A percentile compares a stretch with the other conserved stretches of the same genome.
phyloP scores from a whole-genome alignment of 1,140 invertebrate genomes.

The Pseudobourletiella spinata region DNA sequence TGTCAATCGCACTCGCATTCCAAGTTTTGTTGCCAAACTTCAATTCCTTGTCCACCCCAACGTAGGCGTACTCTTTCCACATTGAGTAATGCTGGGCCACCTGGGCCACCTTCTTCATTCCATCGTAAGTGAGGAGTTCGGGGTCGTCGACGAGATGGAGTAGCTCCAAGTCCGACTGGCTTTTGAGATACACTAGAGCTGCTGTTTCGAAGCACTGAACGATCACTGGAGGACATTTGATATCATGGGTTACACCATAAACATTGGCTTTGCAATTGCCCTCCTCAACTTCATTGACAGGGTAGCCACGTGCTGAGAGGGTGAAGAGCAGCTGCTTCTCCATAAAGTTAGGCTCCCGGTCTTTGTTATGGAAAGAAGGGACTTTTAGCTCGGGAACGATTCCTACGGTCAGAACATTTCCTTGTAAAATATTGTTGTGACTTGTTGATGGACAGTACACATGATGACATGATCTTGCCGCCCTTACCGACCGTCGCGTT shows the following conservation, averaged over 20 bases:
- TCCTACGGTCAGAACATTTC: conserved; percentile 14
- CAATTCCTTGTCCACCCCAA: conserved; percentile 20
- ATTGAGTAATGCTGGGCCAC: conserved; percentile 12
- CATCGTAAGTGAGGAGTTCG: conserved; percentile 11
- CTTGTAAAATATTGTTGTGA: too few relatives aligned
- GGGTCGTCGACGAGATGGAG: conserved; percentile 2
- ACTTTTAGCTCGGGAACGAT: conserved; percentile 30
- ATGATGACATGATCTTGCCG: too few relatives aligned
- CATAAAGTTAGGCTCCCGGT: conserved; percentile 1
- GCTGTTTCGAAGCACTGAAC: conserved; percentile 28
- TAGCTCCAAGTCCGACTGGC: background rate
- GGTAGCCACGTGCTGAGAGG: conserved; percentile 9
- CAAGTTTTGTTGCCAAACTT: background rate
- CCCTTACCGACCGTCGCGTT: conserved; percentile 20
- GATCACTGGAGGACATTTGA: conserved; percentile 20
- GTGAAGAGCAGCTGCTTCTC: conserved; percentile 9
- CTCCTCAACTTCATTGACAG: background rate
- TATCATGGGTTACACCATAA: background rate
- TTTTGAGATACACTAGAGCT: conserved; percentile 18
- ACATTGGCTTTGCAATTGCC: background rate
- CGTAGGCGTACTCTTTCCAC: conserved; percentile 31
- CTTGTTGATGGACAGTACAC: too few relatives aligned
- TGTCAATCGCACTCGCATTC: background rate
- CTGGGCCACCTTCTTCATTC: conserved; percentile 13
- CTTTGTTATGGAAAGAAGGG: conserved; percentile 15